Evolutionary conservation across 2,888 invertebrate genomes (phyloP).

Genomic region (Thyatira batis): DNA sequence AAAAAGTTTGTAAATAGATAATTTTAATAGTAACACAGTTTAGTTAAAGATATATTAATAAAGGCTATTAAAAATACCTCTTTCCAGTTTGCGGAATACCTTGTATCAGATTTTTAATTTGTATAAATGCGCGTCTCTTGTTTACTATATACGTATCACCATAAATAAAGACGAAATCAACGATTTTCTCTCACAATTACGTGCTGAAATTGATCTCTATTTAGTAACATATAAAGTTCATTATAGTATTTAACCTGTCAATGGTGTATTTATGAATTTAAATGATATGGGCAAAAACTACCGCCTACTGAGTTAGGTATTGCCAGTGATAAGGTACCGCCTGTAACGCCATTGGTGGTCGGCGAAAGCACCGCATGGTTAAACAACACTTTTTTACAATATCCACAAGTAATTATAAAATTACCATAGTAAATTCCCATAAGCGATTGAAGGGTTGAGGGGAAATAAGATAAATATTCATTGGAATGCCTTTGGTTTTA

Average conservation of each 20-base stretch:
- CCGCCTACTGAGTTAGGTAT: conserved; percentile 28
- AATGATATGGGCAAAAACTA: conserved; percentile 24
- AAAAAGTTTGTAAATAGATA: no score
- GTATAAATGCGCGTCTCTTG: no score
- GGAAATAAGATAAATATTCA: no score
- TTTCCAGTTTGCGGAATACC: no score
- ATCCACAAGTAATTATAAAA: conserved; percentile 8
- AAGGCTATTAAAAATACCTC: no score
- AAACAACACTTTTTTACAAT: conserved; percentile 30
- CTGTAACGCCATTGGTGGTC: conserved; percentile 43
- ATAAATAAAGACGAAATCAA: not conserved
- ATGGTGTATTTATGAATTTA: conserved; percentile 4
- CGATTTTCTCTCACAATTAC: not conserved
- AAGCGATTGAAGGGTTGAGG: not conserved
- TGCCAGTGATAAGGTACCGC: conserved; percentile 15
- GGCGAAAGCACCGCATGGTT: conserved; percentile 29
- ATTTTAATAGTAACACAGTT: no score
- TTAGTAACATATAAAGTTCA: not conserved
- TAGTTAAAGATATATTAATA: no score
- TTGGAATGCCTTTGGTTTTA: no score
- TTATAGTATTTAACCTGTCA: not conserved
- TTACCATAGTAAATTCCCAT: not conserved
- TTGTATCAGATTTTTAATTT: no score
- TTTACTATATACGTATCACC: no score
- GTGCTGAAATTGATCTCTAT: not conserved